Evolutionary conservation across 92 coral and sea anemone genomes (phyloP).

Genomic region (Phymanthus crucifer): DNA sequence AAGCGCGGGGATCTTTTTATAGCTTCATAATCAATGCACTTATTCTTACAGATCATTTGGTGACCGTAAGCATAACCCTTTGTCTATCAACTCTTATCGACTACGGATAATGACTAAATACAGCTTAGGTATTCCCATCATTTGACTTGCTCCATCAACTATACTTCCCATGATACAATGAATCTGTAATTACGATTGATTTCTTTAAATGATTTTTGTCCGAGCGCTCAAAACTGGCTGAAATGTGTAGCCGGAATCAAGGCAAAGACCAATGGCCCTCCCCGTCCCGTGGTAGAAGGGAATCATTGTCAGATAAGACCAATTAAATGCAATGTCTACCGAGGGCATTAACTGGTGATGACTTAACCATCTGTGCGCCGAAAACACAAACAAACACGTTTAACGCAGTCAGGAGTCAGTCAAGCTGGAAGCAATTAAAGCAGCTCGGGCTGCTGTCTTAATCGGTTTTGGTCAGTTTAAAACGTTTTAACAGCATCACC

Average conservation of each 20-base stretch:
- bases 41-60: slow-evolving; percentile 3
- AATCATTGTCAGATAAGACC: slow-evolving; percentile 8
- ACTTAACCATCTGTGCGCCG: slow-evolving; percentile 32
- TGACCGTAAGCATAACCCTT: slow-evolving; percentile 15
- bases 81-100: slow-evolving; percentile 20
- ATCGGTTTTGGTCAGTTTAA: slow-evolving; percentile 10
- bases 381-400: slow-evolving; percentile 6
- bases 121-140: background rate
- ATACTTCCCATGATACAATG: background rate
- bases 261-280: background rate
- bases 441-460: background rate
- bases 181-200: background rate
- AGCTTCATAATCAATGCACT: slow-evolving; percentile 2
- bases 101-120: slow-evolving; percentile 26
- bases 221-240: background rate
- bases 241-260: background rate
- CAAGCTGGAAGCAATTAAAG: slow-evolving; percentile 26
- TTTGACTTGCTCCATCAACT: background rate
- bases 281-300: slow-evolving; percentile 4
- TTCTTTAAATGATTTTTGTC: background rate
- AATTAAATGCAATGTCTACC: slow-evolving; percentile 10
- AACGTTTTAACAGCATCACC: slow-evolving; percentile 20
- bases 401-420: slow-evolving; percentile 7
- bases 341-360: slow-evolving; percentile 20
- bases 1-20: slow-evolving; percentile 5